Base-by-base conservation (phyloP, 2,888 invertebrate genomes). In the Cordilura impudica region DNA sequence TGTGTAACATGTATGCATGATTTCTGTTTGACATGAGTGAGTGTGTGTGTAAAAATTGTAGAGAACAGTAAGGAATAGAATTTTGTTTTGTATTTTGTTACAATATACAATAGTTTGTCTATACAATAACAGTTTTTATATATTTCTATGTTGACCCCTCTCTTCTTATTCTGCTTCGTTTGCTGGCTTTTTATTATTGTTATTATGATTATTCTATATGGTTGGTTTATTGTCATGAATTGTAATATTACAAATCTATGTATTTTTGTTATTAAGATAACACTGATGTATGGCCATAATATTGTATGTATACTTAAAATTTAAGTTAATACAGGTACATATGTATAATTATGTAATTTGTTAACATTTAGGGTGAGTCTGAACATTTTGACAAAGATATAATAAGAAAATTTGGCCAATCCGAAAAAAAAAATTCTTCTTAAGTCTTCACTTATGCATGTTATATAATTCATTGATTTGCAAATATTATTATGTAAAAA, bases 61-160 rank as follows among this genome's bases (percentile, higher is more conserved):
- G 75, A 75, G 79, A 72, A 79, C 79, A 79, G 79, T 67, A 79
- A 79, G 75, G 75, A 75, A 72, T 72, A 75, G 71, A 79, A 79
- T 79, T 63, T 78, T 75, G 70, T 78, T 53, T 14, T 23, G 56
- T 60, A 31, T 49, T 60, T 18, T 61, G 69, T 49, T 49, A 70
- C 18, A 29, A 75, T 70, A 63, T 63, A 70, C 61, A 63, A 75
- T 75, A 70, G 63, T 69, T 76, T 63, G 54, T 70, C 43, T 70
- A 51, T 56, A 56, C 39, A 56, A 16, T 43, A 8, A 39, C 39
- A 8, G 12, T 12, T n/a, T 35, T 6, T 26, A 26, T 39, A n/a
- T 4, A 31, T 29, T 16, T 54, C 26, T 54, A 26, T 21, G 26
- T 19, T 54, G 67, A 47, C 47, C 54, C 61, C 47, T 12, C 18